Conservation (phyloP, 2,797 vertebrate species). For the Chaetophractus vellerosus region DNA sequence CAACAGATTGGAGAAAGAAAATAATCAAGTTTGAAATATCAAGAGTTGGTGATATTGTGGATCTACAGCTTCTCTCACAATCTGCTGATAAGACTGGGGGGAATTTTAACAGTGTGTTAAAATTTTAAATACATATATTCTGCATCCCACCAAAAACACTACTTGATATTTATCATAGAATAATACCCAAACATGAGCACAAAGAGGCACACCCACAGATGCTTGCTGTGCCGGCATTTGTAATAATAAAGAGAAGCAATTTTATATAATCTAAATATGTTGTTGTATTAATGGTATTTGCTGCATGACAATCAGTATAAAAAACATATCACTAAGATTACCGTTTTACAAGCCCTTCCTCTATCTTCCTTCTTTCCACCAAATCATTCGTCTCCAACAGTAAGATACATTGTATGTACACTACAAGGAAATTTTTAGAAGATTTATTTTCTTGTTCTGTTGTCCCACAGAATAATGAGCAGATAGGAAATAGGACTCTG, state of each 20-base stretch:
- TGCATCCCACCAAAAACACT: not conserved
- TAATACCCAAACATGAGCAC: not conserved
- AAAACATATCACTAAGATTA: not conserved
- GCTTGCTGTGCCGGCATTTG: rapidly evolving
- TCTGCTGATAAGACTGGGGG: not conserved
- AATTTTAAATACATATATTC: not conserved
- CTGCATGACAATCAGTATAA: not conserved
- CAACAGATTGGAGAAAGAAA: not conserved
- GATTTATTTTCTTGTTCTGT: not conserved
- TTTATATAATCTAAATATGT: not conserved
- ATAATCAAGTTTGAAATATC: not conserved
- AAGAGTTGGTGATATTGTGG: rapidly evolving
- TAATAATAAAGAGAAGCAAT: not conserved
- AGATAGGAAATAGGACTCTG: not conserved
- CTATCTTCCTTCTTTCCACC: not conserved
- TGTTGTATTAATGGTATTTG: not conserved
- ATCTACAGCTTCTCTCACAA: not conserved
- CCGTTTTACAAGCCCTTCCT: not conserved
- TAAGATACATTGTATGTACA: not conserved
- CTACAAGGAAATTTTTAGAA: not conserved
- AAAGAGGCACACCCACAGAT: not conserved
- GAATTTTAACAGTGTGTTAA: not conserved
- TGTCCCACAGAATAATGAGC: not conserved
- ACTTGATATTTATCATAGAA: not conserved
- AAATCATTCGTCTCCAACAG: not conserved